These are phyloP conservation scores for Antrozous pallidus DNA, from an alignment of 2,797 vertebrate species.

Conservation along the genomic window DNA sequence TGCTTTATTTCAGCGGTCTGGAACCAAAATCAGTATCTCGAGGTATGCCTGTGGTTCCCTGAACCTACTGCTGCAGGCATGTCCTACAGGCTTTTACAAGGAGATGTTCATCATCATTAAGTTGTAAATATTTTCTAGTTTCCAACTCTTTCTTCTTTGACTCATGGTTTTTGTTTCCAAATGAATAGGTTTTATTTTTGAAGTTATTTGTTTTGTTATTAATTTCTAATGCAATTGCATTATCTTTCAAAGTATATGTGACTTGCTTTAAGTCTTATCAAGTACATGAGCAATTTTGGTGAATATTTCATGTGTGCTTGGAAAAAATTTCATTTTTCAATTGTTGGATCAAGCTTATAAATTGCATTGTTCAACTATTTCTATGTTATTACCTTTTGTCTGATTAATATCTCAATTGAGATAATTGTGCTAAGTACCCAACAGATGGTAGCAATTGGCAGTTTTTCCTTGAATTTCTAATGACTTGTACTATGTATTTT, in stretches of 20 bases:
- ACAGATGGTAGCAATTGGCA: not conserved
- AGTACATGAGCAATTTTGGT: not conserved
- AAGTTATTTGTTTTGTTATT: not conserved
- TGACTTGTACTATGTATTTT: not conserved
- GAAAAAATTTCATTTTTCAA: not conserved
- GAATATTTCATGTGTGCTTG: not conserved
- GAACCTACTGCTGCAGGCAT: not conserved
- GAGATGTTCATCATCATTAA: not conserved
- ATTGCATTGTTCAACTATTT: not conserved
- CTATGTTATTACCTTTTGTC: not conserved
- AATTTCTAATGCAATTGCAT: not conserved
- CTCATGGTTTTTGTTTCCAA: conserved; percentile 12
- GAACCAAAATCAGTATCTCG: no score
- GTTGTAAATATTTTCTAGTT: conserved; percentile 13
- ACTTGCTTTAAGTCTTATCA: not conserved
- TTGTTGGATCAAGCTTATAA: not conserved
- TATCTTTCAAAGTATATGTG: not conserved
- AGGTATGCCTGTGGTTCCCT: not conserved
- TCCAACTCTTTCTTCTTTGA: conserved; percentile 12
- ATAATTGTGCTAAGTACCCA: not conserved
- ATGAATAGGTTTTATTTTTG: not conserved
- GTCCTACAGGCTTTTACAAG: not conserved
- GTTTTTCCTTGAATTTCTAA: not conserved
- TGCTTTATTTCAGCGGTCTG: not conserved
- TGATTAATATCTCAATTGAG: not conserved